A percentile compares a stretch with the other conserved stretches of the same genome.
phyloP scores from a whole-genome alignment of 2,797 vertebrate species.

The Lophotriccus pileatus region DNA sequence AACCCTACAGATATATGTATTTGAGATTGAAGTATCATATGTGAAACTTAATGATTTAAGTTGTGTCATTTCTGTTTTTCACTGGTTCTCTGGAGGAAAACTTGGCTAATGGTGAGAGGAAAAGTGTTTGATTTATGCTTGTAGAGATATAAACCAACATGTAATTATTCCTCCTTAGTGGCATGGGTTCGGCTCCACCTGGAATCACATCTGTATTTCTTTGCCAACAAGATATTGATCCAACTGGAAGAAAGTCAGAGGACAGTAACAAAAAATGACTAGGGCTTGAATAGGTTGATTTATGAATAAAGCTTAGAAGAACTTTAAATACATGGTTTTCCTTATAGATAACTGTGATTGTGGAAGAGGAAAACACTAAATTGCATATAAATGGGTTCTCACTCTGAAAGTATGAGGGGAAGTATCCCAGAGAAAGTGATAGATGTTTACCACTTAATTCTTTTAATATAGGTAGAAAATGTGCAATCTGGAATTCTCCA shows the following conservation, averaged over 20 bases:
- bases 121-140: not conserved
- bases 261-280: not conserved
- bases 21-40: not conserved
- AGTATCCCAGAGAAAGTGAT: not conserved
- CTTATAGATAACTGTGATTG: not conserved
- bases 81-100: not conserved
- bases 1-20: not conserved
- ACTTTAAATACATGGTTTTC: not conserved
- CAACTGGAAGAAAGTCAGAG: not conserved
- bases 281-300: not conserved
- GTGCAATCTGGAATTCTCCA: not conserved
- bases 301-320: not conserved
- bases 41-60: not conserved
- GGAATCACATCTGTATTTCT: not conserved
- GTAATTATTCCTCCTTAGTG: not conserved
- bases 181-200: not conserved
- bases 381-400: not conserved
- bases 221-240: not conserved
- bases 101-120: not conserved
- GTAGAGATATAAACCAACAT: not conserved
- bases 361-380: not conserved
- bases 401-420: not conserved
- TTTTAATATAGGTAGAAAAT: not conserved
- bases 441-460: not conserved
- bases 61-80: not conserved